A percentile compares a stretch with the other conserved stretches of the same genome.
Conservation (phyloP, 2,888 invertebrate species). For the Elaeidobius kamerunicus region DNA sequence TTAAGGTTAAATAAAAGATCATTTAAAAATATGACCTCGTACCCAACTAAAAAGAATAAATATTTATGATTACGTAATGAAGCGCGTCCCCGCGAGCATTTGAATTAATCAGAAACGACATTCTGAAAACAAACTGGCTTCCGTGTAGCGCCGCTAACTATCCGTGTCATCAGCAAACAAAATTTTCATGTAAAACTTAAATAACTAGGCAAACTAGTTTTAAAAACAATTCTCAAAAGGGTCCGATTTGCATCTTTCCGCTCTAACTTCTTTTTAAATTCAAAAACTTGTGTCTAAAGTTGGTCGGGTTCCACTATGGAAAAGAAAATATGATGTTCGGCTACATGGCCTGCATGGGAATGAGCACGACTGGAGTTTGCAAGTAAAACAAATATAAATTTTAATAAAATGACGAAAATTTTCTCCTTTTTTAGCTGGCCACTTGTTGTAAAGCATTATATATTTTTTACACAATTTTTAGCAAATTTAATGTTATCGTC, state of each 20-base stretch:
- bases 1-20: no score
- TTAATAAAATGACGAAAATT: conserved; percentile 1
- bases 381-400: conserved; percentile 9
- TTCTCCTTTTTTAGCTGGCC: conserved; percentile 1
- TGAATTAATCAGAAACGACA: no score
- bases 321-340: conserved; percentile 24
- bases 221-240: conserved; percentile 22
- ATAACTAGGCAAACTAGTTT: conserved; percentile 16
- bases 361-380: conserved; percentile 4
- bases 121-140: no score
- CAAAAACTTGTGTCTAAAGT: conserved; percentile 16
- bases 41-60: no score
- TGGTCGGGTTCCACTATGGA: conserved; percentile 8
- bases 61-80: no score
- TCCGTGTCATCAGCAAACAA: not conserved
- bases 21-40: no score
- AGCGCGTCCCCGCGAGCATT: no score
- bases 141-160: no score
- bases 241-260: conserved; percentile 21
- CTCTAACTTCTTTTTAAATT: conserved; percentile 20
- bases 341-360: conserved; percentile 13
- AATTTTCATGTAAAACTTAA: conserved; percentile 9
- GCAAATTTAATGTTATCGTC: no score
- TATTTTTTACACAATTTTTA: no score
- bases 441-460: no score